A percentile compares a stretch with the other conserved stretches of the same genome.
These are phyloP conservation scores for Collichthys lucidus DNA, from an alignment of 2,113 vertebrate genomes.

Conservation along the genomic window DNA sequence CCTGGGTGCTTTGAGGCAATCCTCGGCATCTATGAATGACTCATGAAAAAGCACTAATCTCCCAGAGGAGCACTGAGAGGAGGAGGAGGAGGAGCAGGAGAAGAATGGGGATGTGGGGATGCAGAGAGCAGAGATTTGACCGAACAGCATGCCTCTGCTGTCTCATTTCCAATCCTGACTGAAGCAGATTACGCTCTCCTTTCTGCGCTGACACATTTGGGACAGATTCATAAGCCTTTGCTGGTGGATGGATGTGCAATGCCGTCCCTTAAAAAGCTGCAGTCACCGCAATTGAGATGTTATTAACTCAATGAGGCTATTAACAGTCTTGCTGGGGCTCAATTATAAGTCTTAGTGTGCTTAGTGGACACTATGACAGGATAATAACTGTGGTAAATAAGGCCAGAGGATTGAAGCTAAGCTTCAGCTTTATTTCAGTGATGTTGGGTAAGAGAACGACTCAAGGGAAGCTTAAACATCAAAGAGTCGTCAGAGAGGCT, in stretches of 20 bases:
- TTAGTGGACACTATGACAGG: slow-evolving; percentile 67
- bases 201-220: slow-evolving; percentile 74
- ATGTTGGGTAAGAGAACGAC: slow-evolving; percentile 33
- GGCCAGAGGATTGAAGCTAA: slow-evolving; percentile 57
- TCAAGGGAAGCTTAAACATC: slow-evolving; percentile 58
- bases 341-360: slow-evolving; percentile 68
- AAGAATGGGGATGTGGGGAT: slow-evolving; percentile 46
- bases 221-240: slow-evolving; percentile 64
- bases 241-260: slow-evolving; percentile 44
- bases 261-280: slow-evolving; percentile 51
- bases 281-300: slow-evolving; percentile 48
- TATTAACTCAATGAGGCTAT: slow-evolving; percentile 68
- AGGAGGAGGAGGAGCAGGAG: slow-evolving; percentile 41
- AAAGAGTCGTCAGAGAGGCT: slow-evolving; percentile 56
- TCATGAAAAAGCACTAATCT: slow-evolving; percentile 77
- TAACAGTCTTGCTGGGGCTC: slow-evolving; percentile 59
- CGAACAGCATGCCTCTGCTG: slow-evolving; percentile 41
- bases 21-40: slow-evolving; percentile 67
- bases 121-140: slow-evolving; percentile 66
- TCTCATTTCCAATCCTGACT: slow-evolving; percentile 72
- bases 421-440: slow-evolving; percentile 56
- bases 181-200: slow-evolving; percentile 69
- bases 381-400: slow-evolving; percentile 66
- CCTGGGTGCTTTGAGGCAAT: slow-evolving; percentile 61
- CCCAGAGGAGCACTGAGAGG: slow-evolving; percentile 28